Evolutionary conservation across 2,797 vertebrate species (phyloP), one percentile per base, ranked within the genome.

Genomic region (Gallirallus australis): DNA sequence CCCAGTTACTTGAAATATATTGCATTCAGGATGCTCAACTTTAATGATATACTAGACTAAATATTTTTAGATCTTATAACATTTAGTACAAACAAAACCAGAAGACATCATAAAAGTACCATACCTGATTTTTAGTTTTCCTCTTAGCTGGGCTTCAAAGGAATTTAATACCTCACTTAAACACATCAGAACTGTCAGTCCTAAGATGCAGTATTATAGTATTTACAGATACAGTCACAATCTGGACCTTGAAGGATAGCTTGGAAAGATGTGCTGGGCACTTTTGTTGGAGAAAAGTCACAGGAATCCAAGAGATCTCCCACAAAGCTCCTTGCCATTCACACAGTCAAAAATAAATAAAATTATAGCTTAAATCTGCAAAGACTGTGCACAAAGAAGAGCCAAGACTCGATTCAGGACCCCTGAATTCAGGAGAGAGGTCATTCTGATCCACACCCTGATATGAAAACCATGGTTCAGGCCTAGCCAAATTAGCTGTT

Each of bases 361-460:
- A 69, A 72, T 21, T 16, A 9, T 4, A 56, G 9, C 12, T 39
- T 37, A 57, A 68, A 23, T 57, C 33, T 27, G 45, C 28, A 39
- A 65, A 59, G 23, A 15, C 13, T 45, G 11, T 53, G 23, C 18
- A 70, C 12, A 64, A 21, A 73, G 42, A 54, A 63, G 3, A 8
- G 25, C 2, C 30, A 54, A 5, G 1, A 6, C 8, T n/a, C 42
- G 12, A 60, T 69, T 39, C 33, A 68, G 48, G 9, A 87, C 14
- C 10, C 23, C 23, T 27, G 35, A 75, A 64, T 64, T 85, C 50
- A 85, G n/a, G 31, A 89, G 25, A 35, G 18, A n/a, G 3, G 9
- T 19, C 6, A 0, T 47, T 70, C 25, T 53, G 25, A 61, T 73
- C 24, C n/a, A 47, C 7, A 9, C 16, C 11, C 0, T 0, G 15